Evolutionary conservation across 2,113 vertebrate species (phyloP), one percentile per base, ranked within the genome.

Genomic region (Protobothrops mucrosquamatus): DNA sequence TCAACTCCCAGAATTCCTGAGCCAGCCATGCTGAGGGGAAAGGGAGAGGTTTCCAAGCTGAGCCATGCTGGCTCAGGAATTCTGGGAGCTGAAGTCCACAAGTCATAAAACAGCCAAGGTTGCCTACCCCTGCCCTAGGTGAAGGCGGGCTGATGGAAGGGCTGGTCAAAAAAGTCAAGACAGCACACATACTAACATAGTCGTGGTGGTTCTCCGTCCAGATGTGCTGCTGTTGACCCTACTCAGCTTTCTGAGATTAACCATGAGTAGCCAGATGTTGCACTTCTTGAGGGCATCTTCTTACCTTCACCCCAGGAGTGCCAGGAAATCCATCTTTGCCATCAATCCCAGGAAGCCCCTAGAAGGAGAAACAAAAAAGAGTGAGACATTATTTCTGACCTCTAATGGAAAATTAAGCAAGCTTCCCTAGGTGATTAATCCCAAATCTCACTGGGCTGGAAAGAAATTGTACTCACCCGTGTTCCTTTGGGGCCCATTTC

Each of bases 301-400:
- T 94, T 97, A 99, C 99, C 98, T 99, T 99, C 94, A 98, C 97
- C 22, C 99, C 99, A 0, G 99, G 99, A 95, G 97, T 98, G 0
- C 99, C 99, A 0, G 99, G 99, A 81, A 98, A 99, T 43, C 99
- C 99, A 0, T 99, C 99, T 96, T 99, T 99, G 94, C 99, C 99
- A n/a, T 99, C 99, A 14, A 99, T 99, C 85, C 99, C 99, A 0
- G 99, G 99, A 69, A 99, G 98, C 93, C 99, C 99, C 99, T 99
- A 97, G 6, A 56, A 74, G 94, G 89, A 23, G 26, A 14, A 4
- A 29, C 0, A 12, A 92, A 39, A 94, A 92, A 95, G 26, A 46
- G 92, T 18, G n/a, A n/a, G n/a, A 51, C 26, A 22, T n/a, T 46
- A 61, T 48, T 56, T 56, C 23, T 34, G 20, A 43, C 52, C 11